Evolutionary conservation across 2,113 vertebrate genomes (phyloP).

Genomic region (Urocitellus parryii): DNA sequence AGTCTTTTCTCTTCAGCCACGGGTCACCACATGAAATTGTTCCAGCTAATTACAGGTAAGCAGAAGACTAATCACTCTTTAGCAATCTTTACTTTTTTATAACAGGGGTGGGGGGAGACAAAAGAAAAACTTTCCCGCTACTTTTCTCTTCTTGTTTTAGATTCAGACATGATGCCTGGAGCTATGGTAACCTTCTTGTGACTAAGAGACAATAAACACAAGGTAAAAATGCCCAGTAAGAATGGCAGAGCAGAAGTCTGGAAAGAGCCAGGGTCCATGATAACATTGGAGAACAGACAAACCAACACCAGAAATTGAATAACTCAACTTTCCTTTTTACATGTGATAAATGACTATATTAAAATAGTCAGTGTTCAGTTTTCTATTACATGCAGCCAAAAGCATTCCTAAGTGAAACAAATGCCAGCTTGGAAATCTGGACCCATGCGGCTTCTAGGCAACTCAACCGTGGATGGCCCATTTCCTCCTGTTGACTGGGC

Average conservation of each 20-base stretch:
- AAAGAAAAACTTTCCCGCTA: neutral
- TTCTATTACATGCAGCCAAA: neutral
- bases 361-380: neutral
- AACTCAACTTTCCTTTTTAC: neutral
- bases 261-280: neutral
- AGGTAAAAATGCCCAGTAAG: neutral
- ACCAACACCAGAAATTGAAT: neutral
- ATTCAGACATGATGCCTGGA: neutral
- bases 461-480: neutral
- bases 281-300: neutral
- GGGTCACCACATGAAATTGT: neutral
- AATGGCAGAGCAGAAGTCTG: neutral
- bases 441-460: neutral
- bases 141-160: neutral
- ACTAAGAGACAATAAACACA: neutral
- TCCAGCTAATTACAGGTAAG: neutral
- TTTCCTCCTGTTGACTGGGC: neutral
- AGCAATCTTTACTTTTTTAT: neutral
- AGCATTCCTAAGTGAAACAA: neutral
- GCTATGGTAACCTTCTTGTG: neutral
- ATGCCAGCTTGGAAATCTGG: neutral
- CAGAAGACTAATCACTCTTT: neutral
- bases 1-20: neutral
- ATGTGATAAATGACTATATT: neutral
- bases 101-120: neutral